A percentile compares a stretch with the other conserved stretches of the same genome.
phyloP scores from a whole-genome alignment of 2,797 vertebrate genomes.

The Synaphobranchus kaupii region DNA sequence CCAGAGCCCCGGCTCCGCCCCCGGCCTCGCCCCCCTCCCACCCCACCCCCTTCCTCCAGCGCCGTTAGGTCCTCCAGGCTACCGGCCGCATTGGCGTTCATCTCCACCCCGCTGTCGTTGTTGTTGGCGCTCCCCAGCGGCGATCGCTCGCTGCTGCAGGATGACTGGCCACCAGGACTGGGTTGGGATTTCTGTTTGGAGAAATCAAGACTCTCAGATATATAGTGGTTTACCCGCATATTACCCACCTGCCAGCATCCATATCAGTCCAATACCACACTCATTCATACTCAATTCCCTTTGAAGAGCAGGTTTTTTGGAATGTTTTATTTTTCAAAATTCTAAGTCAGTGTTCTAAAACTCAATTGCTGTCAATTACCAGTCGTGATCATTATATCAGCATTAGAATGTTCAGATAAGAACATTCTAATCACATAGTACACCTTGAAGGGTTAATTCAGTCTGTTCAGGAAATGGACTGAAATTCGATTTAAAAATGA shows the following conservation, averaged over 20 bases:
- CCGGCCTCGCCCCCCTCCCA: slow-evolving; percentile 65
- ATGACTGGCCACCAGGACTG: slow-evolving; percentile 91
- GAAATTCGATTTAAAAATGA: too few relatives aligned
- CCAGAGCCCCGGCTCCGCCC: slow-evolving; percentile 66
- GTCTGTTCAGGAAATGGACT: background rate
- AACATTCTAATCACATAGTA: too few relatives aligned
- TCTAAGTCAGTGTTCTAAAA: too few relatives aligned
- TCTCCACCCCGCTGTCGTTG: slow-evolving; percentile 96
- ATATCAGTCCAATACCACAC: background rate
- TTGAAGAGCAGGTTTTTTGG: too few relatives aligned
- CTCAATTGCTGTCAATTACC: too few relatives aligned
- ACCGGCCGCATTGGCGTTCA: slow-evolving; percentile 90
- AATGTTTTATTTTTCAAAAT: too few relatives aligned
- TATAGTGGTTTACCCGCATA: background rate
- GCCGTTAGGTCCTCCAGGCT: slow-evolving; percentile 93
- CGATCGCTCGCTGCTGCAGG: slow-evolving; percentile 94
- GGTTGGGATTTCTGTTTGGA: slow-evolving; percentile 86
- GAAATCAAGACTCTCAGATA: background rate
- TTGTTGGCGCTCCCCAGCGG: slow-evolving; percentile 93
- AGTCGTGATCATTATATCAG: too few relatives aligned
- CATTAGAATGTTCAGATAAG: too few relatives aligned
- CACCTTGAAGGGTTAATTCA: background rate
- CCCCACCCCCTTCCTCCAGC: slow-evolving; percentile 82
- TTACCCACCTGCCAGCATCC: background rate
- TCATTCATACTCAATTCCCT: too few relatives aligned